Evolutionary conservation across 2,113 vertebrate genomes (phyloP), one percentile per base, ranked within the genome.

Genomic region (Chlorodrepanis virens): DNA sequence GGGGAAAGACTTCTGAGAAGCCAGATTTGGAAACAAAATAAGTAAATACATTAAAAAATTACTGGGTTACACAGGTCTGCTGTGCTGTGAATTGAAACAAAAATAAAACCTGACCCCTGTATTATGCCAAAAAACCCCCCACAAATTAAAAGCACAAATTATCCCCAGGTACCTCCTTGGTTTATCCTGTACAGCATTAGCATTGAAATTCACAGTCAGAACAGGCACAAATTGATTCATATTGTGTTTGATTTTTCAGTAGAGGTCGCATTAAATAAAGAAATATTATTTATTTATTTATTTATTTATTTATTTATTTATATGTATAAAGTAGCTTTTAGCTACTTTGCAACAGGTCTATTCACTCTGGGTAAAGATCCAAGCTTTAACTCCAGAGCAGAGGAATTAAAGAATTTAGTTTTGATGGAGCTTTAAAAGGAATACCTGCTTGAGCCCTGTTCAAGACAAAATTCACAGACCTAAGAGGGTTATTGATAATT

Each of bases 111-210:
- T 54, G 63, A 77, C 35, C 49, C 37, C 10, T 85, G 37, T 22
- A 37, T 75, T 69, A 44, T 89, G 85, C 42, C 27, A 80, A 93
- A 74, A 72, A 18, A 0, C 0, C 16, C n/a, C 20, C 10, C n/a
- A 37, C n/a, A 78, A 81, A 90, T 87, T 49, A 92, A 90, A 96
- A 84, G 33, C 50, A 92, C 63, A 90, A 85, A 90, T 87, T 96
- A 90, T 83, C 12, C 33, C 23, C 27, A 67, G 87, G 63, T 69
- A 61, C 50, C 24, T 8, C 63, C 81, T 59, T 65, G 35, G 33
- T 21, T 93, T 86, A 56, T 72, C 65, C 83, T 88, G 37, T 70
- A 49, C 45, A 76, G 35, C 35, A 69, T 93, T 75, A 91, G 42
- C 45, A 47, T 45, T 89, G 68, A 89, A 94, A 78, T 45, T 53